Base-by-base conservation (phyloP, 2,113 vertebrate genomes). In the Dunckerocampus dactyliophorus region DNA sequence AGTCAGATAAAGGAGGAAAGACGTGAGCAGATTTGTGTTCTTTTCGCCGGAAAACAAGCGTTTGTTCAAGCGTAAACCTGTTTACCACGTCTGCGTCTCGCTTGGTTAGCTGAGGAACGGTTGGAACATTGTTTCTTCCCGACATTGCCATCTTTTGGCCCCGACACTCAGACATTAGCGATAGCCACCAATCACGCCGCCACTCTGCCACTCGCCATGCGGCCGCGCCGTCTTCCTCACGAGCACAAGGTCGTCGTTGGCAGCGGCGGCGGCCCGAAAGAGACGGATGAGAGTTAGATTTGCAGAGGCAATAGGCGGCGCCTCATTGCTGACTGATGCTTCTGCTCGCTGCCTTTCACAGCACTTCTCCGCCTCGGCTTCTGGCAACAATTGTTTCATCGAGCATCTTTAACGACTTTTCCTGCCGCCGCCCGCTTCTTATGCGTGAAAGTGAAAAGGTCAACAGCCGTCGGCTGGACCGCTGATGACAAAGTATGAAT, bases 201-300 rank as follows among this genome's bases (percentile, higher is more conserved):
- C 51, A 53, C 8, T 53, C 22, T n/a, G 52, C 52, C 39, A 12
- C 39, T 43, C 39, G 28, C 17, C 28, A 8, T 28, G 31, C 34
- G 31, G 17, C 17, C 12, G 52, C 31, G 24, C 19, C 10, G 53
- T 17, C 17, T 55, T 55, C 53, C n/a, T 19, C 53, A 7, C n/a
- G 47, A 61, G 57, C 63, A n/a, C 51, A 42, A 31, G 63, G 69
- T 74, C 52, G 66, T 56, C 77, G 73, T 68, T 57, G 63, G 14
- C 61, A 56, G 69, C 82, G 73, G 72, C 75, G 69, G 79, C 65
- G 50, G 65, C 49, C 63, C 53, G 54, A 56, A 47, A 55, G 58
- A 75, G 69, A 72, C 56, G 56, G 77, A 83, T 82, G 81, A 72
- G 71, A 48, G 65, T 57, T 37, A 71, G 67, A 81, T 79, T 79